Evolutionary conservation across 2,113 vertebrate genomes (phyloP).

Genomic region (Argyrosomus japonicus): DNA sequence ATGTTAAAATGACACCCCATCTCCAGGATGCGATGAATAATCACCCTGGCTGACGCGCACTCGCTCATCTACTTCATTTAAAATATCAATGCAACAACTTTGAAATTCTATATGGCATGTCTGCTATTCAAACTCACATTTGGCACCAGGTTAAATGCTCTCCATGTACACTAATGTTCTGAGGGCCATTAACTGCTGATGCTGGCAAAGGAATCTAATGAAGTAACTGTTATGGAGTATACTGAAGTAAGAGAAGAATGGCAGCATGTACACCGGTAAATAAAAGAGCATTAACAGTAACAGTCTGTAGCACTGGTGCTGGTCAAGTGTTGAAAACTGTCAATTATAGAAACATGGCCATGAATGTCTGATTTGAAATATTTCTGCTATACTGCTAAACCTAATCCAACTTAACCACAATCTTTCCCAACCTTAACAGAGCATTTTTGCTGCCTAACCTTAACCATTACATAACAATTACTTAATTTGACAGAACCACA

Average conservation of each 20-base stretch:
- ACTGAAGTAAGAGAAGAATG: background rate
- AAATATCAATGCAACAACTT: constrained; percentile 10
- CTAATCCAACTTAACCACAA: background rate
- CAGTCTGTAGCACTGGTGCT: background rate
- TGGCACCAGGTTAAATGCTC: constrained; percentile 12
- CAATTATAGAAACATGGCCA: background rate
- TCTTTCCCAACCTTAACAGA: background rate
- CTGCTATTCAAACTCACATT: constrained; percentile 32
- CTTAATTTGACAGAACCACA: background rate
- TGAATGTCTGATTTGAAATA: background rate
- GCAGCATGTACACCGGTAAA: background rate
- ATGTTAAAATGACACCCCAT: background rate
- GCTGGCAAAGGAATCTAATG: constrained; percentile 25
- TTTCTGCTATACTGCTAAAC: background rate
- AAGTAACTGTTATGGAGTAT: background rate
- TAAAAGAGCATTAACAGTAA: background rate
- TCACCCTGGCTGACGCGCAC: background rate
- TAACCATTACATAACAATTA: background rate
- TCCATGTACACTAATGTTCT: constrained; percentile 2
- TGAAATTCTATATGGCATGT: constrained; percentile 5
- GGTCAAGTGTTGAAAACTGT: background rate
- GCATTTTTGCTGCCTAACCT: no score
- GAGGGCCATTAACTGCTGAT: constrained; percentile 2
- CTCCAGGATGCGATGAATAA: constrained; percentile 23
- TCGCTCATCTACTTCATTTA: constrained; percentile 20